Evolutionary conservation across 2,113 vertebrate genomes (phyloP), one percentile per base, ranked within the genome.

Genomic region (Callipepla californica): DNA sequence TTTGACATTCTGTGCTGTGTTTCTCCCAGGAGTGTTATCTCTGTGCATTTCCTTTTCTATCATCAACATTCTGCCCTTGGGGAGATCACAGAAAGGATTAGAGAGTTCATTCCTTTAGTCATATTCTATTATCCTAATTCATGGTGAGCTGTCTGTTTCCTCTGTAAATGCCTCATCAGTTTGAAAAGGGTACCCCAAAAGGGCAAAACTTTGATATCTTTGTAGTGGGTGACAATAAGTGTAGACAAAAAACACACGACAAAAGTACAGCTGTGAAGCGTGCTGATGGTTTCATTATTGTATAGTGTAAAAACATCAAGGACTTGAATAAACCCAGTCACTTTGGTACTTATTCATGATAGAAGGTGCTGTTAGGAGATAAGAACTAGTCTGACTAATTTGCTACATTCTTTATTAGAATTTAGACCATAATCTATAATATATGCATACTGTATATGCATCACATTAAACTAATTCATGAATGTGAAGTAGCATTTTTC

Each of bases 101-200:
- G 89, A 92, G 81, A 81, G 36, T 21, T 69, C 69, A 59, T 80
- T 89, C 48, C 16, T 62, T 53, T 45, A 89, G 45, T 73, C 22
- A 66, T 68, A 89, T 28, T 92, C 30, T 69, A 72, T 77, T 65
- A 79, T 42, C n/a, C 75, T 92, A 87, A 79, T 76, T 94, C 70
- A 76, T 80, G 81, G 7, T 3, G 18, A 90, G 30, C 50, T 76
- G 15, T 19, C 44, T 45, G 78, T 85, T 93, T 92, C 26, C 19
- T 63, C 78, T 87, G 26, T 11, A 84, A 61, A 59, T 25, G 25
- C 45, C 14, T 79, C 62, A 69, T 73, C 13, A 47, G 28, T 82
- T 92, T 23, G 21, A 59, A 85, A 83, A 61, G 11, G 7, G 4
- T 69, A 58, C 13, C 77, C 30, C 23, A 72, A 90, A 76, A 79